Base-by-base conservation (phyloP, 1,140 invertebrate species). In the Drosophila biarmipes region DNA sequence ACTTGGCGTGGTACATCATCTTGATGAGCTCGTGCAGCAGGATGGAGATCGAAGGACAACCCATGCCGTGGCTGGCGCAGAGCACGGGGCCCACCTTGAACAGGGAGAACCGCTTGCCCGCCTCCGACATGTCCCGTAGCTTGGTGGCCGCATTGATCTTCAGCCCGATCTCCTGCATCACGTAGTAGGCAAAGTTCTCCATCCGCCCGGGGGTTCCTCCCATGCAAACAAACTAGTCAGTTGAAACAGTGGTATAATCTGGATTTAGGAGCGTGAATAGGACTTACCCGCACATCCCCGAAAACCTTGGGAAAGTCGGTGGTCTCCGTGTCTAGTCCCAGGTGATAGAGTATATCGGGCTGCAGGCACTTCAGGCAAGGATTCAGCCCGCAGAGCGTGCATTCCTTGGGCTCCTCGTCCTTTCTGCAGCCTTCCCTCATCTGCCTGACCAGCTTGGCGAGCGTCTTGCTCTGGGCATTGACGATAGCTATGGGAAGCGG, bases 1-100 rank as follows among this genome's bases (percentile, higher is more conserved):
- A 95, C 75, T 93, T 93, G 11, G 96, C 96, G 81, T 96, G 94
- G 80, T 95, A 94, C 92, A 97, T 93, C 2, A 97, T 87, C 90
- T 97, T 97, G 78, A 96, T 94, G 1, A 96, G 91, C 91, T 97
- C 96, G 80, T 97, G 95, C 10, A 97, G 91, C 12, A 97, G 92
- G 55, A 97, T 96, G 19, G 95, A 94, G 4, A 96, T 92, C 0
- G 96, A 97, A 6, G 96, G 95, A n/a, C 95, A 93, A 11, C 96
- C 96, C 93, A 97, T 97, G 40, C 96, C 96, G 91, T 97, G 96
- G 94, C 96, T 91, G n/a, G 91, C 92, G 7, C 75, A 79, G 27
- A 90, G 52, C 8, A 91, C 77, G 4, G 85, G 86, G 4, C 85
- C 90, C 27, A 73, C 84, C 31, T 87, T 87, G 29, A 49, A 87